Percentiles rank a stretch among this genome's conserved stretches.
phyloP scores from a whole-genome alignment of 2,113 vertebrate species.

The Clupea harengus region DNA sequence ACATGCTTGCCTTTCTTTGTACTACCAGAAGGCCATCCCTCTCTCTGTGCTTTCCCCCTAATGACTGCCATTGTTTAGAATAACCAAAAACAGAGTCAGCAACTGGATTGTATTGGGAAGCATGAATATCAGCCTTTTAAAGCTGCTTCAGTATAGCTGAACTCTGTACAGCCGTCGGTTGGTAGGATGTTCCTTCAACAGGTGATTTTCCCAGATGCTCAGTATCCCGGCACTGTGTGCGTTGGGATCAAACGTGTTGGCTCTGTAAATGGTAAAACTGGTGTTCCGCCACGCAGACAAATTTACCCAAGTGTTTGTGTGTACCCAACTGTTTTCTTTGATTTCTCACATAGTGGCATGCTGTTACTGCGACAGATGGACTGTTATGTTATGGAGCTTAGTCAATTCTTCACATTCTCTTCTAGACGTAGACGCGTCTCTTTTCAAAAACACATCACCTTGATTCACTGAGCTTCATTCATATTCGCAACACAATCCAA shows the following conservation, averaged over 20 bases:
- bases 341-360: neutral
- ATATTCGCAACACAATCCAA: neutral
- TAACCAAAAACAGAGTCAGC: neutral
- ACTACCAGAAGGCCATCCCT: neutral
- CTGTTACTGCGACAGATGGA: neutral
- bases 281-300: neutral
- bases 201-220: neutral
- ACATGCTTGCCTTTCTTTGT: neutral
- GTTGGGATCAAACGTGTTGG: neutral
- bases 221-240: neutral
- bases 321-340: neutral
- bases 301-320: neutral
- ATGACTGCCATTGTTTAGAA: neutral
- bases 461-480: neutral
- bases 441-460: neutral
- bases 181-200: neutral
- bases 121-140: neutral
- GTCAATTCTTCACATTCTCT: neutral
- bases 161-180: neutral
- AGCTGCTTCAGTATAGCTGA: neutral
- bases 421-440: neutral
- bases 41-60: neutral
- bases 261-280: neutral
- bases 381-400: neutral
- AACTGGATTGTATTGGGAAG: neutral